phyloP scores from a whole-genome alignment of 2,888 invertebrate species.

The Drosophila testacea region DNA sequence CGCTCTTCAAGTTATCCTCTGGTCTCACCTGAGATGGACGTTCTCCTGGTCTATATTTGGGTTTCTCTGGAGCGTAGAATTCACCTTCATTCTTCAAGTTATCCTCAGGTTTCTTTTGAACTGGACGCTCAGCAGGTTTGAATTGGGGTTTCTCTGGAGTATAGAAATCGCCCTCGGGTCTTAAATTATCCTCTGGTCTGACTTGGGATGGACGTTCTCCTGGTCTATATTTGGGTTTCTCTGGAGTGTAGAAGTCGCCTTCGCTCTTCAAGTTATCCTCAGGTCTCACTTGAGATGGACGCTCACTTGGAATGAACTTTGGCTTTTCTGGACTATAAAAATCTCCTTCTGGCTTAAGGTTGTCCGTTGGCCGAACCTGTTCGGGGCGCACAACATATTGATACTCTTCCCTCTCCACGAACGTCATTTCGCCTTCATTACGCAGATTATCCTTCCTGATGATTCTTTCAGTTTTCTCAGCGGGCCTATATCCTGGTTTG shows the following conservation, averaged over 20 bases:
- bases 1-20: constrained; percentile 59
- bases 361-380: constrained; percentile 9
- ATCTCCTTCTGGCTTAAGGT: constrained; percentile 84
- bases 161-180: constrained; percentile 87
- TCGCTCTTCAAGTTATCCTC: constrained; percentile 87
- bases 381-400: too few species aligned
- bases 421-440: too few species aligned
- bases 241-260: constrained; percentile 86
- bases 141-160: constrained; percentile 85
- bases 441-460: too few species aligned
- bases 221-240: constrained; percentile 84
- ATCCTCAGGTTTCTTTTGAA: constrained; percentile 86
- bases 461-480: too few species aligned
- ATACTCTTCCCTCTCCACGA: too few species aligned
- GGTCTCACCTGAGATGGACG: neutral
- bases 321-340: constrained; percentile 84
- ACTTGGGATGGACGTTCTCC: constrained; percentile 85
- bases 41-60: constrained; percentile 82
- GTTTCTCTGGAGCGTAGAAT: constrained; percentile 15
- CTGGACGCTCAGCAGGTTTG: constrained; percentile 85
- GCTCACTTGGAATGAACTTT: constrained; percentile 76
- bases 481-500: too few species aligned
- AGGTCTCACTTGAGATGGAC: constrained; percentile 84
- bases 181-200: constrained; percentile 86
- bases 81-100: constrained; percentile 49